Evolutionary conservation across 2,113 vertebrate genomes (phyloP).

Genomic region (Nanorana parkeri): DNA sequence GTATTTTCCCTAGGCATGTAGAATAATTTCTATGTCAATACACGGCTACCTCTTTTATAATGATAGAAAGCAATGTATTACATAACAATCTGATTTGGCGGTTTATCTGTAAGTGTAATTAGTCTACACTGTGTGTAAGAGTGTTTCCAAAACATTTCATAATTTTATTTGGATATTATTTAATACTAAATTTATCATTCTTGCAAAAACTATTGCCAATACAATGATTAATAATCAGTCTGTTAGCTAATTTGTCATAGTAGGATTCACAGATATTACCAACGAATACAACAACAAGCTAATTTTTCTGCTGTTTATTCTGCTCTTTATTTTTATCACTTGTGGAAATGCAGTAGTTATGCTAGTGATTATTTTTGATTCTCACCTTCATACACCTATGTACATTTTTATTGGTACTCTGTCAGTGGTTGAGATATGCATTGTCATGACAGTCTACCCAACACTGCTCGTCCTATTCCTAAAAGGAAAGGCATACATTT

Average conservation of each 20-base stretch:
- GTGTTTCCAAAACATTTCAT: no score
- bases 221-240: constrained; percentile 27
- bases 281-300: constrained; percentile 11
- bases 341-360: constrained; percentile 60
- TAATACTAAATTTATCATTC: no score
- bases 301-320: constrained; percentile 57
- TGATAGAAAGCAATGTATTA: no score
- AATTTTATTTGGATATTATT: no score
- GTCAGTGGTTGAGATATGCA: constrained; percentile 64
- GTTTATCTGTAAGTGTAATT: no score
- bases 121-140: no score
- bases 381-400: constrained; percentile 61
- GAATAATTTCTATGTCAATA: no score
- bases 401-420: constrained; percentile 64
- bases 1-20: no score
- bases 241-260: constrained; percentile 62
- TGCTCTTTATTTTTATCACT: constrained; percentile 61
- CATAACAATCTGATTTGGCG: no score
- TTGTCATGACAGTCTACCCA: constrained; percentile 60
- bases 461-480: constrained; percentile 63
- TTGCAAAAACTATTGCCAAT: no score
- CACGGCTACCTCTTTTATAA: no score
- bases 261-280: constrained; percentile 57
- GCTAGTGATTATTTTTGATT: constrained; percentile 59
- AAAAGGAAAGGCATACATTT: constrained; percentile 58